Conservation (phyloP, 2,888 invertebrate species). For the Melanotus villosus region DNA sequence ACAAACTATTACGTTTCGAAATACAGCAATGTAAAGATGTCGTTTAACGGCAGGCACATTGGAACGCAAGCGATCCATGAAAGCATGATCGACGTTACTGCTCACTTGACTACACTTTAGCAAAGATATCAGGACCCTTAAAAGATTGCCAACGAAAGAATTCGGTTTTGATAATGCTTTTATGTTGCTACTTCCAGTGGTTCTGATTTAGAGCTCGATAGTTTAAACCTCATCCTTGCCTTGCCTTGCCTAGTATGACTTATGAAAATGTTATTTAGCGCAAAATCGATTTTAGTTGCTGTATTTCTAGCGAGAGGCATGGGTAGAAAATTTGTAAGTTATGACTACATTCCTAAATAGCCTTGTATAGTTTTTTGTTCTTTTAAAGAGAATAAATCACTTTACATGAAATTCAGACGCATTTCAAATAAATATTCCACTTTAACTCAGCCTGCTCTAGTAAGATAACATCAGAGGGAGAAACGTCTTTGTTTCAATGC, state of each 20-base stretch:
- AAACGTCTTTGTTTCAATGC: no score
- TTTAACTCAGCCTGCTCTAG: no score
- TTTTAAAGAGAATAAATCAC: no score
- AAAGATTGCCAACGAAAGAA: slow-evolving; percentile 13
- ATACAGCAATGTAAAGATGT: slow-evolving; percentile 1
- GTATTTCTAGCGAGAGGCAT: background rate
- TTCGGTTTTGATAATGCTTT: slow-evolving; percentile 11
- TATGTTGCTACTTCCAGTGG: slow-evolving; percentile 6
- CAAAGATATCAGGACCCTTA: background rate
- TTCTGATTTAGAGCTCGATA: slow-evolving; percentile 15
- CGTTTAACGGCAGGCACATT: slow-evolving; percentile 13
- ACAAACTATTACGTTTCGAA: background rate
- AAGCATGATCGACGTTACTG: slow-evolving; percentile 19
- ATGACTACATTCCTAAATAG: background rate
- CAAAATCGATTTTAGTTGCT: slow-evolving; percentile 24
- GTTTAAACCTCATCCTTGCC: slow-evolving; percentile 10
- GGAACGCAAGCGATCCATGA: slow-evolving; percentile 21
- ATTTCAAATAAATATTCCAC: no score
- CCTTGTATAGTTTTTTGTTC: no score
- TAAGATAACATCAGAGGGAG: no score
- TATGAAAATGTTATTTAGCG: slow-evolving; percentile 20
- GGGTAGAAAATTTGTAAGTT: background rate
- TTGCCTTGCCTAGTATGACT: slow-evolving; percentile 7
- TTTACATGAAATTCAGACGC: no score
- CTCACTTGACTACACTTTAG: slow-evolving; percentile 8